Conservation (phyloP, 1,140 invertebrate species). For the Gryon sp. region DNA sequence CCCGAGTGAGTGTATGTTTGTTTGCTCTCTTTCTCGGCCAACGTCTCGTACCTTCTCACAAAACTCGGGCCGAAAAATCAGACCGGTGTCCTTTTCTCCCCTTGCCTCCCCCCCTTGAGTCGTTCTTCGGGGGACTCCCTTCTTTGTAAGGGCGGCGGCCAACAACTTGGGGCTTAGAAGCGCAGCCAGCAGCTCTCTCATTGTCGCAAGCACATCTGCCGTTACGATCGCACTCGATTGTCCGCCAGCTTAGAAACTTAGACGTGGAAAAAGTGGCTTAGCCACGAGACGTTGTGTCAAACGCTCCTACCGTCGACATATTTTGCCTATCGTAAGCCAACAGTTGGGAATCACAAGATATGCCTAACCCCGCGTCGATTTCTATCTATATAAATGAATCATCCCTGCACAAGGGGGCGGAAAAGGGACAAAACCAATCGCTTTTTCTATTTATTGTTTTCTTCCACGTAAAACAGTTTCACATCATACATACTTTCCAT, state of each 20-base stretch:
- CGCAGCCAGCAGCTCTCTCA: conserved; percentile 59
- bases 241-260: conserved; percentile 76
- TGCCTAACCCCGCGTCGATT: conserved; percentile 24
- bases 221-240: conserved; percentile 76
- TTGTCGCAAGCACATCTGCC: conserved; percentile 79
- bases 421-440: background rate
- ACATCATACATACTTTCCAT: no score
- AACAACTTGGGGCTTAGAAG: conserved; percentile 66
- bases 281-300: conserved; percentile 51
- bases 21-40: conserved; percentile 55
- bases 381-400: conserved; percentile 43
- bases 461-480: conserved; percentile 1
- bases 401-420: conserved; percentile 13
- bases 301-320: conserved; percentile 24
- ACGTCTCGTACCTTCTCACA: conserved; percentile 60
- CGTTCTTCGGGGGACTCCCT: conserved; percentile 73
- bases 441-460: conserved; percentile 36
- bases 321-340: conserved; percentile 40
- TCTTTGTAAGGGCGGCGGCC: conserved; percentile 68
- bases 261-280: conserved; percentile 74
- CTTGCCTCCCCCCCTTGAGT: conserved; percentile 72
- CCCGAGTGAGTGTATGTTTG: conserved; percentile 31
- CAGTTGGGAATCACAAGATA: conserved; percentile 41
- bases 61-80: conserved; percentile 41
- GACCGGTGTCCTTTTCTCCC: conserved; percentile 67